Percentiles rank a stretch among this genome's conserved stretches.
Conservation (phyloP, 2,888 invertebrate genomes). For the Petrophora chlorosata region DNA sequence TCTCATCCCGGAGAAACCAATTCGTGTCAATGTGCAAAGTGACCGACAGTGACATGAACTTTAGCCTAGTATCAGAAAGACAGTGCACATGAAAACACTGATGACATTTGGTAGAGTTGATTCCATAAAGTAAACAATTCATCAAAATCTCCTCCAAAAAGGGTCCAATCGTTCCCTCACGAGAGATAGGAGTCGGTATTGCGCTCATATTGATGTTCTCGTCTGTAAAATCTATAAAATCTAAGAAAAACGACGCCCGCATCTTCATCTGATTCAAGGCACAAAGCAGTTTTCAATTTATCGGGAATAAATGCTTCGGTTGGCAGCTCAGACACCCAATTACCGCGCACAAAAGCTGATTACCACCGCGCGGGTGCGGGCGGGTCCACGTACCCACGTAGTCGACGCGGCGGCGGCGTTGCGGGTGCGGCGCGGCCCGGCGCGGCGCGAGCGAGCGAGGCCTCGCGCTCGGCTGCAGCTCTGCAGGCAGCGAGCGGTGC, state of each 20-base stretch:
- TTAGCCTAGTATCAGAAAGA: too few species aligned
- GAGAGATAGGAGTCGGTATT: too few species aligned
- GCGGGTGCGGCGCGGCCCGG: constrained; percentile 33
- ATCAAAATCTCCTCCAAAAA: too few species aligned
- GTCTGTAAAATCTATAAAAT: constrained; percentile 26
- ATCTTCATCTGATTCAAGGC: constrained; percentile 71
- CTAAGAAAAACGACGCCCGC: constrained; percentile 59
- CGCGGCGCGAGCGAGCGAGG: constrained; percentile 18
- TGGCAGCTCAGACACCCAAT: constrained; percentile 83
- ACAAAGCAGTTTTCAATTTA: constrained; percentile 82
- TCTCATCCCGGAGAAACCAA: too few species aligned
- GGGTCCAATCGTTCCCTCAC: too few species aligned
- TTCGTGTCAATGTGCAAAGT: too few species aligned
- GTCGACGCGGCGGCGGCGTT: neutral
- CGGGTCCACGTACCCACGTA: constrained; percentile 41
- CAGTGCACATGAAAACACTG: too few species aligned
- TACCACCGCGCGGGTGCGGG: constrained; percentile 72
- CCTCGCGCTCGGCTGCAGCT: constrained; percentile 33
- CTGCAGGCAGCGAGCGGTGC: constrained; percentile 38
- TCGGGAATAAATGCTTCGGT: constrained; percentile 81
- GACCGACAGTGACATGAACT: too few species aligned
- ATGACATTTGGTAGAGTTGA: too few species aligned
- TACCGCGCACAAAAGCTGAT: constrained; percentile 83
- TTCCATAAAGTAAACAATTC: too few species aligned
- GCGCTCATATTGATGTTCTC: constrained; percentile 15